Base-by-base conservation (phyloP, 2,113 vertebrate genomes). In the Elachura formosa region DNA sequence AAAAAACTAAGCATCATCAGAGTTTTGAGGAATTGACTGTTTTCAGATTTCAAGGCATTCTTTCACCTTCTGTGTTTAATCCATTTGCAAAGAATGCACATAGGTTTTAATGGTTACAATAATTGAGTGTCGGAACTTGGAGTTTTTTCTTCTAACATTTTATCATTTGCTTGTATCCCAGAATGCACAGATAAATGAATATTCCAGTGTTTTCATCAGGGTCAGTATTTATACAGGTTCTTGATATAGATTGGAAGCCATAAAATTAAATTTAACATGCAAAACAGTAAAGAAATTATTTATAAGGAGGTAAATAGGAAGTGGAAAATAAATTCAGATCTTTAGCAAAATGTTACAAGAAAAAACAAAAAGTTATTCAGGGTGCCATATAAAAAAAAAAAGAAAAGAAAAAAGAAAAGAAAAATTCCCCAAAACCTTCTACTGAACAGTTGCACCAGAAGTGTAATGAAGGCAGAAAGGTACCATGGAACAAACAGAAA, bases 71-170 rank as follows among this genome's bases (percentile, higher is more conserved):
- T 17, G 14, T 7, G 63, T 81, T 48, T 34, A 25, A 76, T 17
- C 18, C 20, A 16, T 38, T 54, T 66, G 12, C 67, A 76, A 84
- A 72, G 4, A 45, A 49, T 22, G 59, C 25, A 40, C 28, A 66
- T 22, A 33, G 14, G n/a, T 61, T 66, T 82, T 61, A 45, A 82
- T 54, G 25, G 29, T 38, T 82, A 87, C 10, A 59, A 69, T 85
- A 86, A 76, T 1, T 31, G 0, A 19, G 9, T 14, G 9, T 54
- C 4, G 9, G 16, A 83, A 46, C 16, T 34, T 1, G 3, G 46
- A 54, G 26, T 1, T 38, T 54, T 95, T 62, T 34, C 59, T 72
- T 18, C 3, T 19, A 67, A 18, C 5, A 12, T 55, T 64, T 77
- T 38, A 56, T 29, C 28, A 87, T 29, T 63, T 78, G 1, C 24